These are phyloP conservation scores for Eretmochelys imbricata DNA, from an alignment of 2,113 vertebrate species.

Conservation along the genomic window DNA sequence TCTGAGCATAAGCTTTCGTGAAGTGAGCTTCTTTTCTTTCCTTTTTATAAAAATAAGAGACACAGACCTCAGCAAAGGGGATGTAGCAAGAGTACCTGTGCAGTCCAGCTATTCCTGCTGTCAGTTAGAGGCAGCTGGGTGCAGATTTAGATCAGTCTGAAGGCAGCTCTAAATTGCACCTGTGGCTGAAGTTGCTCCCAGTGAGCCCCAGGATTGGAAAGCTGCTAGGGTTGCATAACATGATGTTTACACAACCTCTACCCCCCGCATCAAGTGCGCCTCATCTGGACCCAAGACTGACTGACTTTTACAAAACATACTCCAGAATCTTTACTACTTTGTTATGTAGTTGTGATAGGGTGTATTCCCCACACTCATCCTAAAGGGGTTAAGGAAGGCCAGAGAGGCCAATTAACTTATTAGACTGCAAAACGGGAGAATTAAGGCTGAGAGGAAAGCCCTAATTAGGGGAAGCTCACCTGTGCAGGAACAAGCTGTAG, in stretches of 20 bases:
- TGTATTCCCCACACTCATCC: too few species aligned
- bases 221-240: rapidly evolving
- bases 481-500: neutral
- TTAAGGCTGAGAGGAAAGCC: neutral
- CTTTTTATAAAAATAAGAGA: neutral
- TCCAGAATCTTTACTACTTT: neutral
- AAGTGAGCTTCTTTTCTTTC: too few species aligned
- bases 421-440: neutral
- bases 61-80: neutral
- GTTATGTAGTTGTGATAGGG: neutral
- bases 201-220: neutral
- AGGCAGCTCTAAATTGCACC: neutral
- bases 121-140: neutral
- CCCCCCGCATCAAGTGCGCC: neutral
- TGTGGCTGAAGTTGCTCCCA: neutral
- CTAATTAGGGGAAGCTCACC: neutral
- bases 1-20: too few species aligned
- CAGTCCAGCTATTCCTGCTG: neutral
- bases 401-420: neutral
- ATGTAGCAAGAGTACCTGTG: neutral
- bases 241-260: neutral
- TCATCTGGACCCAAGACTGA: neutral
- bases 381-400: neutral
- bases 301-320: neutral
- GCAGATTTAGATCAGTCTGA: neutral